Evolutionary conservation across 2,113 vertebrate genomes (phyloP).

Genomic region (Gymnorhina tibicen): DNA sequence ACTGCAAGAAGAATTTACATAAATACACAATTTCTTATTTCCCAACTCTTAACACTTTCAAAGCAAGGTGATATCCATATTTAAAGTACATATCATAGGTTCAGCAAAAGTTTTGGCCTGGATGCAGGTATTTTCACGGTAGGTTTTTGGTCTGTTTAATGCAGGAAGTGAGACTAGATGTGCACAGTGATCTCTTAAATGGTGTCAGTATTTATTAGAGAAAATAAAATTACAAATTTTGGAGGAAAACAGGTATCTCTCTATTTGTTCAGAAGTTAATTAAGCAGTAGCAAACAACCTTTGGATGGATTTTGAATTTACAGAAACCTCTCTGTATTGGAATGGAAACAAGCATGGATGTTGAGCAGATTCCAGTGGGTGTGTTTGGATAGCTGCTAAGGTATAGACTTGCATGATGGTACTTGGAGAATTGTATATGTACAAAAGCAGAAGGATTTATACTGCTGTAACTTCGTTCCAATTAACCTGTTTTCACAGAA

Average conservation of each 20-base stretch:
- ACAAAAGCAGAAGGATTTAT: neutral
- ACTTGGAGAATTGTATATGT: neutral
- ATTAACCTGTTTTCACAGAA: neutral
- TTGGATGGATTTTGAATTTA: neutral
- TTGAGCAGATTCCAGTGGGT: neutral
- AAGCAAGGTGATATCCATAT: neutral
- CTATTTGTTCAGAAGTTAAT: neutral
- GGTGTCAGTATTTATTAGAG: neutral
- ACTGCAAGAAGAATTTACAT: neutral
- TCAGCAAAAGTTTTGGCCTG: neutral
- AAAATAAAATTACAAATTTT: neutral
- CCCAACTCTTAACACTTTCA: neutral
- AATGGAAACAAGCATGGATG: neutral
- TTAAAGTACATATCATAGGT: neutral
- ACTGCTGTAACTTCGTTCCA: neutral
- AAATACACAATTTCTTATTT: neutral
- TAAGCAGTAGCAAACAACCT: neutral
- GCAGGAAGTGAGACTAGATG: neutral
- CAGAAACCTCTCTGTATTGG: neutral
- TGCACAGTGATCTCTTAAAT: neutral
- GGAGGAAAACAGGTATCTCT: neutral
- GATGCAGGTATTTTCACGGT: neutral
- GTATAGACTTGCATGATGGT: neutral
- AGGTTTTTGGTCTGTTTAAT: neutral
- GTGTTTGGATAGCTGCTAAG: neutral